A percentile compares a stretch with the other conserved stretches of the same genome.
These are phyloP conservation scores for Coronaproctus castanopsis DNA, from an alignment of 2,888 invertebrate species.

Conservation along the genomic window DNA sequence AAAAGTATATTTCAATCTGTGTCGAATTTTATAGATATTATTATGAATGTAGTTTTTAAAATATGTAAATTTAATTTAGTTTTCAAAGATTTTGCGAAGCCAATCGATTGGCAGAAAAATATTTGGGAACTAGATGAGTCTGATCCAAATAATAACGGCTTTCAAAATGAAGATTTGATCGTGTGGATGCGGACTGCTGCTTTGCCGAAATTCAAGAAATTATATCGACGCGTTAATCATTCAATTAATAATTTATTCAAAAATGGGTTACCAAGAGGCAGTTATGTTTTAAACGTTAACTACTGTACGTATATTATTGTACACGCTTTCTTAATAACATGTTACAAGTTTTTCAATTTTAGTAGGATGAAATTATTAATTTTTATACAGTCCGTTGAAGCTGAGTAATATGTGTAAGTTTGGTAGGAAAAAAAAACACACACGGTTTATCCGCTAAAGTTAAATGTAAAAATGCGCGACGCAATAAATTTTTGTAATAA, in stretches of 20 bases:
- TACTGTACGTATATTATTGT: constrained; percentile 42
- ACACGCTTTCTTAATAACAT: not conserved
- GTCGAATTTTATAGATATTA: too few relatives aligned
- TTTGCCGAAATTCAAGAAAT: constrained; percentile 82
- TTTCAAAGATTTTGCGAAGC: constrained; percentile 48
- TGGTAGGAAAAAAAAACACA: too few relatives aligned
- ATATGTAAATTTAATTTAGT: too few relatives aligned
- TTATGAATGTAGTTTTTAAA: too few relatives aligned
- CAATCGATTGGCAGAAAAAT: constrained; percentile 61
- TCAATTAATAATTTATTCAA: constrained; percentile 36
- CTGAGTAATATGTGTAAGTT: too few relatives aligned
- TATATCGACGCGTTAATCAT: constrained; percentile 75
- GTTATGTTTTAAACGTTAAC: constrained; percentile 43
- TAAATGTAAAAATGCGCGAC: too few relatives aligned
- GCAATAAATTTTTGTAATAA: too few relatives aligned
- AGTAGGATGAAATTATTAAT: not conserved
- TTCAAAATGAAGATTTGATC: constrained; percentile 92
- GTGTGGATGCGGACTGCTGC: constrained; percentile 99
- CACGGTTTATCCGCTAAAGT: too few relatives aligned
- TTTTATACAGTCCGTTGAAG: too few relatives aligned
- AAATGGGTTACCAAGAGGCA: constrained; percentile 53
- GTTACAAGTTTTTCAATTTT: not conserved
- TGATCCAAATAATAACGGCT: constrained; percentile 63
- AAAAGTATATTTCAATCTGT: too few relatives aligned
- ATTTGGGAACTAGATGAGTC: constrained; percentile 55